These are phyloP conservation scores for Myotis yumanensis DNA, from an alignment of 2,113 vertebrate species.

Conservation along the genomic window DNA sequence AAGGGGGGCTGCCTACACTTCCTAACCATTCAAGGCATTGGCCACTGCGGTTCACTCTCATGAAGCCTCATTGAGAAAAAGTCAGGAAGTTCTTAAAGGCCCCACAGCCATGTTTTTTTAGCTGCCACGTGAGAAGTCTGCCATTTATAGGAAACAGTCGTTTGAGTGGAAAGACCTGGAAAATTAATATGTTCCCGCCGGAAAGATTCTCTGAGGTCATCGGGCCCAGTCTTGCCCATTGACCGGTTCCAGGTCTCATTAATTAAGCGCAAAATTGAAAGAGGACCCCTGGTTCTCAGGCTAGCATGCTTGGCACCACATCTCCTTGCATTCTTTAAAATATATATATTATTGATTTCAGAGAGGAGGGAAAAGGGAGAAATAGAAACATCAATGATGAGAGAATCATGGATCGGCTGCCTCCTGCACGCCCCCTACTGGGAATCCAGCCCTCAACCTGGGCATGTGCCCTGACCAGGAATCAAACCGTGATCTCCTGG, in stretches of 20 bases:
- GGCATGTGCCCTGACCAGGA: no score
- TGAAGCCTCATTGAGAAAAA: neutral
- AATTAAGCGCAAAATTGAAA: neutral
- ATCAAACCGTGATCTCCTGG: no score
- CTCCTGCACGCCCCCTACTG: no score
- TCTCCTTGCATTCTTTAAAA: neutral
- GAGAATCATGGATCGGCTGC: no score
- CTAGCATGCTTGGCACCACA: neutral
- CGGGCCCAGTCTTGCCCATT: neutral
- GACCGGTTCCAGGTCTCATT: neutral
- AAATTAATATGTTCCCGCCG: conserved; percentile 45
- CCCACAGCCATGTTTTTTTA: conserved; percentile 60
- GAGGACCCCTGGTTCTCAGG: neutral
- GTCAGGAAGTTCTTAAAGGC: conserved; percentile 52
- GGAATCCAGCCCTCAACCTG: no score
- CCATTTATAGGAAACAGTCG: conserved; percentile 36
- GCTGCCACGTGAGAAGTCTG: conserved; percentile 43
- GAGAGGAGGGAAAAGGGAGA: no score
- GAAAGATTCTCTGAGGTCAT: neutral
- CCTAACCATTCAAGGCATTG: conserved; percentile 40
- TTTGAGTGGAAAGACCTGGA: conserved; percentile 59
- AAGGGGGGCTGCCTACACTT: conserved; percentile 24
- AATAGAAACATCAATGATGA: no score
- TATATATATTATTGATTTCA: no score
- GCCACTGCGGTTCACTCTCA: conserved; percentile 24